Base-by-base conservation (phyloP, 2,797 vertebrate species). In the Coregonus suidteri region DNA sequence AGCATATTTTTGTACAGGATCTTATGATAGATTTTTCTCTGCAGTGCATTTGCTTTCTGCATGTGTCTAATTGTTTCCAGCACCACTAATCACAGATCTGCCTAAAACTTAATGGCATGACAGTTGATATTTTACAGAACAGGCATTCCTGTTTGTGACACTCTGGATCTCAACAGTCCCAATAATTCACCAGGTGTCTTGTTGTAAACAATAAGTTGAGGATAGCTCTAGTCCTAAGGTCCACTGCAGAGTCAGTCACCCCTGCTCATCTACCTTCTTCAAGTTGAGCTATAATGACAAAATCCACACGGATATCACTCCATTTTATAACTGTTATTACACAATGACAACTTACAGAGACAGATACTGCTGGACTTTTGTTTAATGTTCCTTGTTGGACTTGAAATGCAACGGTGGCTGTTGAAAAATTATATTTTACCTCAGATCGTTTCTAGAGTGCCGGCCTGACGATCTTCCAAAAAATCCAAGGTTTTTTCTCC, bases 401-500 rank as follows among this genome's bases (percentile, higher is more conserved):
- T 70, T 73, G 73, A 62, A 62, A 80, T 74, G 18, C 51, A 56
- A 62, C 51, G 80, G 74, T 80, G 72, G 74, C 76, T 65, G 69
- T 83, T 79, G 79, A 56, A 77, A 77, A 79, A 79, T 62, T 70
- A 84, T 80, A 75, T 20, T 89, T 80, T 87, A 91, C 87, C 89
- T 91, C 87, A 88, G 77, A 89, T 77, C 69, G 81, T 83, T 77
- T 77, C 65, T 83, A 76, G 71, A 79, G 76, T 85, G 70, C 88
- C 79, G 83, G 83, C 79, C 75, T 79, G 64, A 77, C 62, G 72
- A 75, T 69, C 64, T 80, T 71, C 54, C 67, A 76, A 54, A 54
- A 69, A 81, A 67, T 72, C 64, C 78, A 78, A 81, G 79, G n/a
- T n/a, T 77, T 73, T 74, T 73, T 73, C 65, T 82, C 73, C 79